Conservation (phyloP, 2,888 invertebrate species). For the Xanthorhoe spadicearia region DNA sequence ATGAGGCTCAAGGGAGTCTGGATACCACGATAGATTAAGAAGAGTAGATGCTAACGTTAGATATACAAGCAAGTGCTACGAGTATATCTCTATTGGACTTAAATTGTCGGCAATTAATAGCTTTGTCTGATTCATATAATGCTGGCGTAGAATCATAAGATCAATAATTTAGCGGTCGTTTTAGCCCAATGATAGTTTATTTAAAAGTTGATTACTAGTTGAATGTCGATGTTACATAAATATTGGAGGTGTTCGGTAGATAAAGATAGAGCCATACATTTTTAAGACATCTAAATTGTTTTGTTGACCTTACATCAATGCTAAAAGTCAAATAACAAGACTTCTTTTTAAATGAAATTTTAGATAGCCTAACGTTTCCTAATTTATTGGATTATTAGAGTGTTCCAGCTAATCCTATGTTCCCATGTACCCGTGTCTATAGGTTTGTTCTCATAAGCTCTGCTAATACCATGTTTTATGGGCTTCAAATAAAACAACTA, state of each 20-base stretch:
- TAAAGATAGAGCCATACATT: too few relatives aligned
- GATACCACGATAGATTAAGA: slow-evolving; percentile 4
- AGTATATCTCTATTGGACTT: too few relatives aligned
- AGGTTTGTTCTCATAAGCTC: slow-evolving; percentile 41
- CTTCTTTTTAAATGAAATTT: too few relatives aligned
- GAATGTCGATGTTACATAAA: too few relatives aligned
- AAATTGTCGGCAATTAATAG: too few relatives aligned
- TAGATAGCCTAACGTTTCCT: background rate
- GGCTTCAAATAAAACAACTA: slow-evolving; percentile 40
- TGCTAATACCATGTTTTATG: slow-evolving; percentile 43
- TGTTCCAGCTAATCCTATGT: slow-evolving; percentile 19
- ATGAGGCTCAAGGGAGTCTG: slow-evolving; percentile 22
- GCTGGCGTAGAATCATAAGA: too few relatives aligned
- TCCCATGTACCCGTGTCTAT: slow-evolving; percentile 23
- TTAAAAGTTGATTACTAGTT: too few relatives aligned
- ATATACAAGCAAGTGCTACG: background rate
- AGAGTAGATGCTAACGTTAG: slow-evolving; percentile 9
- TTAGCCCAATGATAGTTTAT: too few relatives aligned
- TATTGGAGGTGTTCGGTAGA: too few relatives aligned
- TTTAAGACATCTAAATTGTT: background rate
- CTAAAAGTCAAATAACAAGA: too few relatives aligned
- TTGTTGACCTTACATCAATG: background rate
- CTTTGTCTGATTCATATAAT: too few relatives aligned
- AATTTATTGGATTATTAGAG: background rate
- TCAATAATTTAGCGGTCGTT: too few relatives aligned